Evolutionary conservation across 2,797 vertebrate genomes (phyloP).

Genomic region (Myotis myotis): DNA sequence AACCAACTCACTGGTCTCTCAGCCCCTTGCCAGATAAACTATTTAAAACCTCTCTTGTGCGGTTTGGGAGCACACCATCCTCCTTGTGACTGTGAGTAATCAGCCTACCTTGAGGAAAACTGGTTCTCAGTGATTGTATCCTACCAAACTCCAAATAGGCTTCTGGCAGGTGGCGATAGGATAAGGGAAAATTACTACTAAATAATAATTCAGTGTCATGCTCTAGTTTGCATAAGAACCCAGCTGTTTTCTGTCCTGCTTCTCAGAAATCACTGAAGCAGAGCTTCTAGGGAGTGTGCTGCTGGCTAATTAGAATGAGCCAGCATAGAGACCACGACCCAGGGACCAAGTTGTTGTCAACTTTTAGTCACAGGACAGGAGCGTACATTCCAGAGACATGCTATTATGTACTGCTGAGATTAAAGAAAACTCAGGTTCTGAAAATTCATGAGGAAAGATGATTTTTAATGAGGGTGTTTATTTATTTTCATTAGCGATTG

Average conservation of each 20-base stretch:
- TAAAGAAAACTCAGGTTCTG: constrained; percentile 3
- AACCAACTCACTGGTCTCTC: neutral
- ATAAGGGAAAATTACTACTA: constrained; percentile 16
- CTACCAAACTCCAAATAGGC: constrained; percentile 19
- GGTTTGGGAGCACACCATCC: neutral
- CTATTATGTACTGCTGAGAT: constrained; percentile 27
- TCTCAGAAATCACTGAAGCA: constrained; percentile 51
- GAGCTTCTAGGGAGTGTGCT: neutral
- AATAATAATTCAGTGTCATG: constrained; percentile 40
- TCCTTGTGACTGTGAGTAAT: neutral
- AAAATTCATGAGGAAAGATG: constrained; percentile 30
- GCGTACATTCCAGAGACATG: constrained; percentile 41
- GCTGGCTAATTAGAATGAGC: constrained; percentile 50
- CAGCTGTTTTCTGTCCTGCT: constrained; percentile 30
- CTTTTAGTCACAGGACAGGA: constrained; percentile 23
- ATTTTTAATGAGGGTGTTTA: constrained; percentile 60
- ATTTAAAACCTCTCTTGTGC: constrained; percentile 20
- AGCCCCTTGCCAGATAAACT: neutral
- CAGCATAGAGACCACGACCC: neutral
- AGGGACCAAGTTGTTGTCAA: neutral
- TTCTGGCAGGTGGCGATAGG: neutral
- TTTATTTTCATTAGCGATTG: constrained; percentile 62
- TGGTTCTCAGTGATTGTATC: constrained; percentile 16
- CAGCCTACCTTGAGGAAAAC: constrained; percentile 19
- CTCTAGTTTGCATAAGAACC: constrained; percentile 1